These are phyloP conservation scores for Ageneiosus marmoratus DNA, from an alignment of 2,113 vertebrate species.

Conservation along the genomic window DNA sequence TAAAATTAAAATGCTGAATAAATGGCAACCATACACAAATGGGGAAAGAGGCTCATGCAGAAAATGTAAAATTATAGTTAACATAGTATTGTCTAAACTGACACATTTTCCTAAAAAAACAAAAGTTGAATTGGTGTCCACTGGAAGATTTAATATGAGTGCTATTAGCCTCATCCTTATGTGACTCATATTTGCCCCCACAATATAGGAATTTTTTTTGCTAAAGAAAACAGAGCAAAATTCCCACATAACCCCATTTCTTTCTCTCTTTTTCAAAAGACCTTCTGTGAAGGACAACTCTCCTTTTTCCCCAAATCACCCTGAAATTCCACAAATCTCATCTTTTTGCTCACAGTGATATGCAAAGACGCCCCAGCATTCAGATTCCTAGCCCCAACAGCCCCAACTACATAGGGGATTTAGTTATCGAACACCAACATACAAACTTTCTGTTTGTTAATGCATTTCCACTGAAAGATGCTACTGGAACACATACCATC, in stretches of 20 bases:
- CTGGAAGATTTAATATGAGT: neutral
- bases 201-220: neutral
- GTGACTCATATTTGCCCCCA: constrained; percentile 26
- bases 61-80: neutral
- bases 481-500: neutral
- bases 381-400: neutral
- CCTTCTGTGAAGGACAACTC: constrained; percentile 42
- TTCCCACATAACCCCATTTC: constrained; percentile 37
- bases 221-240: constrained; percentile 1
- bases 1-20: constrained; percentile 28
- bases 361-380: neutral
- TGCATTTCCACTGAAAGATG: neutral
- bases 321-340: constrained; percentile 67
- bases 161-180: neutral
- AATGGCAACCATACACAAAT: constrained; percentile 17
- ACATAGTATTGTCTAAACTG: neutral
- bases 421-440: neutral
- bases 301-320: constrained; percentile 55
- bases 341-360: constrained; percentile 48
- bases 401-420: neutral
- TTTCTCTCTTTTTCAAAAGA: constrained; percentile 55
- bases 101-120: neutral
- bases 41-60: neutral
- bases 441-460: constrained; percentile 24
- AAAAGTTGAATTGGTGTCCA: constrained; percentile 5